These are phyloP conservation scores for Porites rus DNA, from an alignment of 92 coral and sea anemone species.

Conservation along the genomic window DNA sequence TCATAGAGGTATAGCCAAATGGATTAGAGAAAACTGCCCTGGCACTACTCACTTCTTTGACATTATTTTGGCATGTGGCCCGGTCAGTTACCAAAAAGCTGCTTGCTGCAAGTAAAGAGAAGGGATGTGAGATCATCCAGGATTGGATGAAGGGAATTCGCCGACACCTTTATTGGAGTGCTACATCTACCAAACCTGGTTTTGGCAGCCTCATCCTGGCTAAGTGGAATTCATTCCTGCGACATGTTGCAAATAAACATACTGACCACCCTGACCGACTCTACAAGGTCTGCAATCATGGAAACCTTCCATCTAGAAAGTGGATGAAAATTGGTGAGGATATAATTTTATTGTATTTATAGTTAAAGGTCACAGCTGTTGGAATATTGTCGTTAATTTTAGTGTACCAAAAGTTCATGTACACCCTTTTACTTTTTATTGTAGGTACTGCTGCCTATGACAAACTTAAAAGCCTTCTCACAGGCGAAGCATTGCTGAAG, in stretches of 20 bases:
- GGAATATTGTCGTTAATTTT: too few species aligned
- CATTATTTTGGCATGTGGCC: conserved; percentile 53
- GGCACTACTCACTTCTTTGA: conserved; percentile 27
- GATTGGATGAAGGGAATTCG: conserved; percentile 65
- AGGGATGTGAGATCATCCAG: conserved; percentile 49
- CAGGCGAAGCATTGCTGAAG: too few species aligned
- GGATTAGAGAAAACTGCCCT: conserved; percentile 17
- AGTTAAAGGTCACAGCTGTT: too few species aligned
- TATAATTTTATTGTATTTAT: too few species aligned
- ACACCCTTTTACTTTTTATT: too few species aligned
- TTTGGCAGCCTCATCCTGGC: conserved; percentile 67
- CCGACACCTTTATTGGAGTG: conserved; percentile 71
- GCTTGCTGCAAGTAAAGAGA: conserved; percentile 22
- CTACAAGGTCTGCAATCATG: conserved; percentile 62
- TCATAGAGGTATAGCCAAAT: conserved; percentile 42
- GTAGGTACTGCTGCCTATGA: too few species aligned
- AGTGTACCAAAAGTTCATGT: too few species aligned
- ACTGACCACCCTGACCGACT: conserved; percentile 70
- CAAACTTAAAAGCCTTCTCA: too few species aligned
- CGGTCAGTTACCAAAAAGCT: conserved; percentile 26
- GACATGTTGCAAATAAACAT: conserved; percentile 72
- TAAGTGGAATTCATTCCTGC: conserved; percentile 71
- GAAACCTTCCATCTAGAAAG: conserved; percentile 61
- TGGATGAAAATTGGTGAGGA: conserved; percentile 66
- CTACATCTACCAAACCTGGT: conserved; percentile 67